Percentiles rank a stretch among this genome's conserved stretches.
Evolutionary conservation across 30 jellyfish, hydroid and myxozoan genomes (phyloP).

Genomic region (Nemopilema nomurai): DNA sequence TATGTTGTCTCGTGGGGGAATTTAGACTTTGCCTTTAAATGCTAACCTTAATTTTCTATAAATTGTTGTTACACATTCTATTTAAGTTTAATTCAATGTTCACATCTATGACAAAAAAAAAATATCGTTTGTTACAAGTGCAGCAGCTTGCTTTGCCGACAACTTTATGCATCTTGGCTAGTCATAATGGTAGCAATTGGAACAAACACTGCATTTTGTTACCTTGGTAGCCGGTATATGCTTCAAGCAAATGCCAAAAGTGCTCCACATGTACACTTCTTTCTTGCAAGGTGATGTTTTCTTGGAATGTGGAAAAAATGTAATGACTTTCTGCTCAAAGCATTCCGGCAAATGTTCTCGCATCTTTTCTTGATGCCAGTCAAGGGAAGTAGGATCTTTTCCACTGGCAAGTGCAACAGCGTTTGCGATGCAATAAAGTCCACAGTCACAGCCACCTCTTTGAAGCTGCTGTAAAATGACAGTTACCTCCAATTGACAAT

Average conservation of each 20-base stretch:
- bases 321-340: conserved; percentile 22
- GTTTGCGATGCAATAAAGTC: conserved; percentile 42
- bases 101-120: conserved; percentile 18
- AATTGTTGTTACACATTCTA: too few species aligned
- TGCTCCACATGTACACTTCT: neutral
- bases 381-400: conserved; percentile 10
- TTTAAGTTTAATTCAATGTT: too few species aligned
- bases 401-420: conserved; percentile 42
- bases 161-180: conserved; percentile 25
- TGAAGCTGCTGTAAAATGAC: conserved; percentile 42
- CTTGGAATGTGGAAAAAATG: neutral
- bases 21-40: too few species aligned
- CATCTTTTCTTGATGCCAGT: neutral
- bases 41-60: too few species aligned
- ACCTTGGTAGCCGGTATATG: conserved; percentile 9
- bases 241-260: conserved; percentile 5
- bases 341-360: conserved; percentile 4
- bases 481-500: conserved; percentile 13
- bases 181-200: conserved; percentile 22
- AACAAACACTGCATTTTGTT: neutral
- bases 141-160: conserved; percentile 27
- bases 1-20: too few species aligned
- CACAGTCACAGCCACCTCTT: conserved; percentile 46
- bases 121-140: conserved; percentile 10
- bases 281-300: neutral